Evolutionary conservation across 2,888 invertebrate species (phyloP).

Genomic region (Salpingus planirostris): DNA sequence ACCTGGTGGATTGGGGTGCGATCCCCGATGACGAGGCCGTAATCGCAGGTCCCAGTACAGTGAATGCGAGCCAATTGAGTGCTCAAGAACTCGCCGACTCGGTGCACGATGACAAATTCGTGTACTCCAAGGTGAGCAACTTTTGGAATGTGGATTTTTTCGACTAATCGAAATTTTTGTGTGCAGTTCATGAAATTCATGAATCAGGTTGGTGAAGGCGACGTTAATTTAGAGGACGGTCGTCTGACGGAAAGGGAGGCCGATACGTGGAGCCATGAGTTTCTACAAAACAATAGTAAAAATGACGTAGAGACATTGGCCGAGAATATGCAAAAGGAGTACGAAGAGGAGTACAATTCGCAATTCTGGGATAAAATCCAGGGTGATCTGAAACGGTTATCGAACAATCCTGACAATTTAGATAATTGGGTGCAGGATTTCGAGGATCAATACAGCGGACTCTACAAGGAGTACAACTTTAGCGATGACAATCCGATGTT

Average conservation of each 20-base stretch:
- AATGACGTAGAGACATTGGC: slow-evolving; percentile 16
- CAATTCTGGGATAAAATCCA: slow-evolving; percentile 57
- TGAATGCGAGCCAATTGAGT: slow-evolving; percentile 44
- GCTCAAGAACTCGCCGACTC: slow-evolving; percentile 51
- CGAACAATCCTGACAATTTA: slow-evolving; percentile 45
- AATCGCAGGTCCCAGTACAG: slow-evolving; percentile 21
- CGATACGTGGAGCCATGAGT: slow-evolving; percentile 44
- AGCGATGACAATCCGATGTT: slow-evolving; percentile 79
- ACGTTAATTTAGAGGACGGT: slow-evolving; percentile 48
- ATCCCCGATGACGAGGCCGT: slow-evolving; percentile 43
- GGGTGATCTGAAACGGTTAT: slow-evolving; percentile 65
- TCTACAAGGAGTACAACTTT: slow-evolving; percentile 66
- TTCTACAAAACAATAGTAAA: slow-evolving; percentile 31
- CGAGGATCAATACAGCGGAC: slow-evolving; percentile 49
- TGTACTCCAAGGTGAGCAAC: slow-evolving; percentile 57
- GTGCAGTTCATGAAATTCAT: slow-evolving; percentile 75
- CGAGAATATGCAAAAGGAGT: slow-evolving; percentile 25
- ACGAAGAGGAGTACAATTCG: slow-evolving; percentile 47
- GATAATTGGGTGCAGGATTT: slow-evolving; percentile 61
- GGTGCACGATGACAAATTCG: slow-evolving; percentile 58
- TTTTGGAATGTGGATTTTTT: slow-evolving; percentile 4
- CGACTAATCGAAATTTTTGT: not conserved
- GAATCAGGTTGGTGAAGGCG: slow-evolving; percentile 64
- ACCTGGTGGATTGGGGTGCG: slow-evolving; percentile 54
- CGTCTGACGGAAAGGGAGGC: slow-evolving; percentile 38